These are phyloP conservation scores for Meda fulgida DNA, from an alignment of 2,797 vertebrate genomes.

Conservation along the genomic window DNA sequence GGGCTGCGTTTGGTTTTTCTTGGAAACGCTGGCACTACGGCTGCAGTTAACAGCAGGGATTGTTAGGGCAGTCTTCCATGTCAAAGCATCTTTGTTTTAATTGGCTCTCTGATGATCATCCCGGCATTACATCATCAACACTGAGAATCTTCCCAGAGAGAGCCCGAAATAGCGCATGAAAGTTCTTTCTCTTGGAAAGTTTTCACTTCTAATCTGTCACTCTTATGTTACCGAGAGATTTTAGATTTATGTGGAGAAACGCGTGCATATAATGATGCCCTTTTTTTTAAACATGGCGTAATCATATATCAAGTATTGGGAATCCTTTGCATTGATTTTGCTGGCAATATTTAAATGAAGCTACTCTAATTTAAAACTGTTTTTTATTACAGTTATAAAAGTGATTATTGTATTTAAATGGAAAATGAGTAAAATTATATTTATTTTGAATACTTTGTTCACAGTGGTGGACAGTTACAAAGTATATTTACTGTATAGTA, in stretches of 20 bases:
- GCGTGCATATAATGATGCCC: background rate
- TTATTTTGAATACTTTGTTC: background rate
- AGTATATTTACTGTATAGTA: too few relatives aligned
- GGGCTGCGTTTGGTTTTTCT: constrained; percentile 12
- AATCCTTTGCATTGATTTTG: background rate
- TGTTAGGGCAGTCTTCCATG: constrained; percentile 15
- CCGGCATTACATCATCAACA: constrained; percentile 9
- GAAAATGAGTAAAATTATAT: background rate
- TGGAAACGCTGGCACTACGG: background rate
- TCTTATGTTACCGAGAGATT: background rate
- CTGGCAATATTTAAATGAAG: background rate
- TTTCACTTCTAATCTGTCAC: background rate
- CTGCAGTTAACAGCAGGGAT: constrained; percentile 3
- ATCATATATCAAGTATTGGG: background rate
- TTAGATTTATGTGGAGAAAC: background rate
- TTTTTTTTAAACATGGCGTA: too few relatives aligned
- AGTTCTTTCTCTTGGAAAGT: background rate
- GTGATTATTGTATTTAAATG: too few relatives aligned
- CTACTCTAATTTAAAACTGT: background rate
- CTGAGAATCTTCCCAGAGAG: background rate
- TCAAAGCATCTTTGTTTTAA: constrained; percentile 35
- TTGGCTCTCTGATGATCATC: constrained; percentile 34
- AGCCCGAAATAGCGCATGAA: constrained; percentile 15
- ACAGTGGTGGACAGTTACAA: too few relatives aligned
- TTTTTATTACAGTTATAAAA: background rate